A percentile compares a stretch with the other conserved stretches of the same genome.
phyloP scores from a whole-genome alignment of 1,140 invertebrate species.

The Ceratina japonica region DNA sequence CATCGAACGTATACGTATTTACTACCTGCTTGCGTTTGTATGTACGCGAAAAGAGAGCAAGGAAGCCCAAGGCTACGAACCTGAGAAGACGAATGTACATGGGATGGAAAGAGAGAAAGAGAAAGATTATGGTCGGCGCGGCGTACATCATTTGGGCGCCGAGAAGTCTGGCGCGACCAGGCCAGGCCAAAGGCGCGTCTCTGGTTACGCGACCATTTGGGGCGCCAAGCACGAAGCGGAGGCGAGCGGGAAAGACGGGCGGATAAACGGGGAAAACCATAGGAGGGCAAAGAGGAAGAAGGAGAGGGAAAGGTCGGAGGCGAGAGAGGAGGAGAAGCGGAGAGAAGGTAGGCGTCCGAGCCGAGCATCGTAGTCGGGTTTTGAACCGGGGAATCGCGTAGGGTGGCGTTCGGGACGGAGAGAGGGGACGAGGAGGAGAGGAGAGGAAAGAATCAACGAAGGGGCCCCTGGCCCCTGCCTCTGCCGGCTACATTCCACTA shows the following conservation, averaged over 20 bases:
- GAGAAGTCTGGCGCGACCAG: conserved; percentile 77
- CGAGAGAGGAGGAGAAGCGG: conserved; percentile 43
- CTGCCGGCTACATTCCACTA: conserved; percentile 47
- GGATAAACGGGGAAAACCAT: conserved; percentile 35
- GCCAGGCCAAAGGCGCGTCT: conserved; percentile 70
- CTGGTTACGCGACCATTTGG: conserved; percentile 80
- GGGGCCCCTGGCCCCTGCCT: conserved; percentile 46
- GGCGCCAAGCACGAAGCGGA: conserved; percentile 73
- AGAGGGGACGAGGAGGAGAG: neutral
- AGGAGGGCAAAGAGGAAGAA: conserved; percentile 35
- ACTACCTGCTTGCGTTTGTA: neutral
- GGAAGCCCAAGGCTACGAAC: conserved; percentile 56
- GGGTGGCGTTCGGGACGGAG: conserved; percentile 22
- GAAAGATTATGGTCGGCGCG: conserved; percentile 58
- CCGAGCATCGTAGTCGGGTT: conserved; percentile 50
- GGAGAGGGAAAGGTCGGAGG: conserved; percentile 51
- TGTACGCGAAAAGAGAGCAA: conserved; percentile 51
- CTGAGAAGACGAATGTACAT: neutral
- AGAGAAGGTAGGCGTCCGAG: conserved; percentile 63
- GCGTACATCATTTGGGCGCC: conserved; percentile 78
- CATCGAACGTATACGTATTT: neutral
- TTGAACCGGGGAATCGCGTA: conserved; percentile 36
- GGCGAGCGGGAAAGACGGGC: conserved; percentile 27
- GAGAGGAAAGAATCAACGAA: conserved; percentile 50
- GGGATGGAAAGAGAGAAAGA: conserved; percentile 32